These are phyloP conservation scores for Cnemophilus loriae DNA, from an alignment of 2,113 vertebrate genomes.

Conservation along the genomic window DNA sequence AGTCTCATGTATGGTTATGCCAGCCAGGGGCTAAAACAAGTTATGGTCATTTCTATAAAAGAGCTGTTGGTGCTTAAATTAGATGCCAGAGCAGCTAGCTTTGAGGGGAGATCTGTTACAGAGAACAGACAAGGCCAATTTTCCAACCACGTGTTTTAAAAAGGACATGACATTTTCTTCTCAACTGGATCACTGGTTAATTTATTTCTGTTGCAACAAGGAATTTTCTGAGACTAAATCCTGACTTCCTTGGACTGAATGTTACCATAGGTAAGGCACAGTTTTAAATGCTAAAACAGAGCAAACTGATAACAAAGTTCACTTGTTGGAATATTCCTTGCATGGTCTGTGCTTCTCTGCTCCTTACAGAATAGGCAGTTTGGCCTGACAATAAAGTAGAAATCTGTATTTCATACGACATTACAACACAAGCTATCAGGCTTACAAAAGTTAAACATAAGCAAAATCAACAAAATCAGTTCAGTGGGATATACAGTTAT, in stretches of 20 bases:
- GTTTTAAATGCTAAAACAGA: neutral
- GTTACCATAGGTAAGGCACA: neutral
- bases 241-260: neutral
- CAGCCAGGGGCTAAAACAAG: neutral
- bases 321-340: neutral
- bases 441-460: neutral
- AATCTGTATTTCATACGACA: neutral
- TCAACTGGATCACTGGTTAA: neutral
- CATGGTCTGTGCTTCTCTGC: neutral
- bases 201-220: conserved; percentile 7
- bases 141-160: conserved; percentile 6
- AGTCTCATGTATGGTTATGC: neutral
- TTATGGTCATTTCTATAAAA: neutral
- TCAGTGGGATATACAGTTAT: neutral
- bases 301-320: neutral
- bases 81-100: neutral
- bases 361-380: neutral
- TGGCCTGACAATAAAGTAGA: neutral
- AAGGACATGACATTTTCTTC: neutral
- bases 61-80: neutral
- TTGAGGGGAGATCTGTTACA: neutral
- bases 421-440: neutral
- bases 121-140: neutral
- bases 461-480: neutral
- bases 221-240: neutral